These are phyloP conservation scores for Brachirus orientalis DNA, from an alignment of 2,113 vertebrate species.

Conservation along the genomic window DNA sequence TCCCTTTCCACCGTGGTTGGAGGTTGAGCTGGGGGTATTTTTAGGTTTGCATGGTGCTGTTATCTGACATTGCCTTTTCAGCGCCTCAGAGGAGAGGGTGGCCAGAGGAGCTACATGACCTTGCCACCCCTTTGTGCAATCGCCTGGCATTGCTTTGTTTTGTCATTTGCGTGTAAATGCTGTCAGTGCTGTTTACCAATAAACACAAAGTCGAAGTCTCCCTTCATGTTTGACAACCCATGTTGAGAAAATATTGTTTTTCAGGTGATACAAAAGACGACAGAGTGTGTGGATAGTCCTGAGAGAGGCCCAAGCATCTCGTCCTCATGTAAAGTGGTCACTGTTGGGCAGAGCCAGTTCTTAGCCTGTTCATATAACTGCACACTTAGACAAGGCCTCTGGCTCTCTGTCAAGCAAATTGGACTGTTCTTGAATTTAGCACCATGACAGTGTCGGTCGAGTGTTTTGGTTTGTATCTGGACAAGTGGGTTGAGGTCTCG, in stretches of 20 bases:
- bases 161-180: slow-evolving; percentile 17
- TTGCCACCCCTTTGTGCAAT: slow-evolving; percentile 67
- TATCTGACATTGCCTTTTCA: slow-evolving; percentile 86
- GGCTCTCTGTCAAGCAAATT: slow-evolving; percentile 77
- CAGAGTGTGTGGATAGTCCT: slow-evolving; percentile 48
- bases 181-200: slow-evolving; percentile 28
- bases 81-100: slow-evolving; percentile 76
- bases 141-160: slow-evolving; percentile 39
- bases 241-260: slow-evolving; percentile 18
- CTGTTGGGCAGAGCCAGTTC: slow-evolving; percentile 57
- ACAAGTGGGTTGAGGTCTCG: slow-evolving; percentile 40
- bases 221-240: not conserved
- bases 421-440: slow-evolving; percentile 73
- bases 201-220: slow-evolving; percentile 21
- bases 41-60: slow-evolving; percentile 75
- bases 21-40: slow-evolving; percentile 76
- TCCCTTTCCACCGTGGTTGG: slow-evolving; percentile 66
- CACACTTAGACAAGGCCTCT: slow-evolving; percentile 59
- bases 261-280: not conserved
- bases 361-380: slow-evolving; percentile 51
- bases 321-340: slow-evolving; percentile 77
- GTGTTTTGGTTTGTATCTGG: slow-evolving; percentile 55
- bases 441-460: slow-evolving; percentile 65
- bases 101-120: slow-evolving; percentile 79
- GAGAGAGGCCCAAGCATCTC: slow-evolving; percentile 76